phyloP scores from a whole-genome alignment of 2,113 vertebrate genomes.

The Ranitomeya variabilis region DNA sequence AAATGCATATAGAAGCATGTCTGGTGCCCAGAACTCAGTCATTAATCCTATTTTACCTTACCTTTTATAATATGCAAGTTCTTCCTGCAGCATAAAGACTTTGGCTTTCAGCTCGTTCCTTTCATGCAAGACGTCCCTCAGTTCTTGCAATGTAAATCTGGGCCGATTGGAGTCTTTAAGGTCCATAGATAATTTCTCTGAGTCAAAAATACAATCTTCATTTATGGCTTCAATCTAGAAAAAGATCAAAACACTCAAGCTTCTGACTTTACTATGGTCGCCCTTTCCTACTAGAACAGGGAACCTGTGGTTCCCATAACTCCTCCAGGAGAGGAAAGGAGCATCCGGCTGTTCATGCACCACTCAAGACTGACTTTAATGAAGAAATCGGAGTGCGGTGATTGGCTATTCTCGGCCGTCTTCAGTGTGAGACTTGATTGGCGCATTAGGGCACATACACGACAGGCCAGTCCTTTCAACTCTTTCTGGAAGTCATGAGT shows the following conservation, averaged over 20 bases:
- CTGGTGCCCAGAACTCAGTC: not conserved
- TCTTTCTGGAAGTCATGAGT: too few species aligned
- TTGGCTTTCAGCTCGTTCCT: conserved; percentile 90
- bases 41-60: conserved; percentile 57
- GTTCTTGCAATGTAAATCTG: conserved; percentile 90
- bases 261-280: not conserved
- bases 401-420: too few species aligned
- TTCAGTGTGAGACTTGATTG: too few species aligned
- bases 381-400: too few species aligned
- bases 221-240: conserved; percentile 71
- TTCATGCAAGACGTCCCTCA: conserved; percentile 89
- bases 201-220: conserved; percentile 76
- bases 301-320: too few species aligned
- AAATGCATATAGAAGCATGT: not conserved
- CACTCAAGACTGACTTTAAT: too few species aligned
- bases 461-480: too few species aligned
- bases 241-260: not conserved
- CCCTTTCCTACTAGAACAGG: too few species aligned
- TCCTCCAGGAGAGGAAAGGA: too few species aligned
- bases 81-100: conserved; percentile 89
- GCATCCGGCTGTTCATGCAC: too few species aligned
- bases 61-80: conserved; percentile 91
- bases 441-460: too few species aligned
- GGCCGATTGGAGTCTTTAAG: conserved; percentile 91
- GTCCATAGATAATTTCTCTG: conserved; percentile 75